phyloP scores from a whole-genome alignment of 2,797 vertebrate species.

The Chiloscyllium punctatum region DNA sequence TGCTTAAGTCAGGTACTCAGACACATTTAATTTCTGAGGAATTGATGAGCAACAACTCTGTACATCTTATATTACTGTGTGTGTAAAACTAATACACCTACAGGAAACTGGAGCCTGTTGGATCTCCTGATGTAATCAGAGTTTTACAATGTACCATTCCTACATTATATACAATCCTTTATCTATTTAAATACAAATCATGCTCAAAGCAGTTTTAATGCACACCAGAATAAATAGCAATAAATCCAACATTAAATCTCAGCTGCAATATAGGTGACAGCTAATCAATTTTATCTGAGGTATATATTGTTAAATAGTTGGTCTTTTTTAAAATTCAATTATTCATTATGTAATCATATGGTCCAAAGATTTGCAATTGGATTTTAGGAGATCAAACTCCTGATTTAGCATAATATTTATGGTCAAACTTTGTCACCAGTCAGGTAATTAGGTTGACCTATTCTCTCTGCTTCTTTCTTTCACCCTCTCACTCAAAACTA shows the following conservation, averaged over 20 bases:
- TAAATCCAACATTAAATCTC: conserved; percentile 23
- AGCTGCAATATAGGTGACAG: not conserved
- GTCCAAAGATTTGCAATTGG: conserved; percentile 9
- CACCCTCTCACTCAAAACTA: not conserved
- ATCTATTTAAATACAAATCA: not conserved
- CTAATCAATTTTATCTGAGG: not conserved
- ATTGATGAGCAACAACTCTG: not conserved
- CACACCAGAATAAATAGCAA: not conserved
- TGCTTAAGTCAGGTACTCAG: not conserved
- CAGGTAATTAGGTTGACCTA: not conserved
- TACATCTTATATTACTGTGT: not conserved
- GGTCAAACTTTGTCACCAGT: not conserved
- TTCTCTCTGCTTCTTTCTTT: not conserved
- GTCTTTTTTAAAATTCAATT: conserved; percentile 5
- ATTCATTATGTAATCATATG: not conserved
- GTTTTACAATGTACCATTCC: not conserved
- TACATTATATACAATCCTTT: not conserved
- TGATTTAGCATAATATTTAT: not conserved
- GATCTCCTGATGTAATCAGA: not conserved
- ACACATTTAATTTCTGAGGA: not conserved
- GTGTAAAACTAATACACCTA: too few relatives aligned
- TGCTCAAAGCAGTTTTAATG: not conserved
- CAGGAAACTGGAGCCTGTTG: not conserved
- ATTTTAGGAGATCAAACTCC: not conserved
- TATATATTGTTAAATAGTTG: not conserved